phyloP scores from a whole-genome alignment of 2,888 invertebrate genomes.

The Nemapogon koenigi region DNA sequence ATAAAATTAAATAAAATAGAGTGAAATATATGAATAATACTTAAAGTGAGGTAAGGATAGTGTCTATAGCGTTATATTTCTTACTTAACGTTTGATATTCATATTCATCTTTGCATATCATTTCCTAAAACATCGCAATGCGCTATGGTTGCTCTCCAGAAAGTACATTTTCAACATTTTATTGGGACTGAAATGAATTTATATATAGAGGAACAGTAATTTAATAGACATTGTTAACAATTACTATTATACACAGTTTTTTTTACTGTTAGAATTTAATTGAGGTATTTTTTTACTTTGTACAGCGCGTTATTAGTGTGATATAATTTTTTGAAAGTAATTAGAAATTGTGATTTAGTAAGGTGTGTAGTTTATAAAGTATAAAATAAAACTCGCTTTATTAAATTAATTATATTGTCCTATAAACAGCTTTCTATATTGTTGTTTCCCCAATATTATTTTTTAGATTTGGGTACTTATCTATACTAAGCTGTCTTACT shows the following conservation, averaged over 20 bases:
- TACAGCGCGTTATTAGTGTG: slow-evolving; percentile 62
- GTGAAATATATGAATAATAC: too few relatives aligned
- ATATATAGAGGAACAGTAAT: slow-evolving; percentile 1
- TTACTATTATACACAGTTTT: too few relatives aligned
- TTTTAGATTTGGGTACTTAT: slow-evolving; percentile 59
- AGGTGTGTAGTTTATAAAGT: slow-evolving; percentile 51
- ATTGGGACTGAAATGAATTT: slow-evolving; percentile 7
- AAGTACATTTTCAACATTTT: slow-evolving; percentile 3
- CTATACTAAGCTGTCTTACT: slow-evolving; percentile 53
- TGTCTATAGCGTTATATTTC: too few relatives aligned
- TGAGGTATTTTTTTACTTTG: slow-evolving; percentile 59
- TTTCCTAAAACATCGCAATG: neutral
- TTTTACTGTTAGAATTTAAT: slow-evolving; percentile 46
- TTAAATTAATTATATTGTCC: slow-evolving; percentile 45
- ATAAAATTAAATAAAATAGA: too few relatives aligned
- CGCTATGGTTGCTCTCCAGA: neutral
- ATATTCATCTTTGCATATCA: slow-evolving; percentile 8
- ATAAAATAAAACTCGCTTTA: slow-evolving; percentile 47
- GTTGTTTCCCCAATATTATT: slow-evolving; percentile 43
- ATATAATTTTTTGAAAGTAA: slow-evolving; percentile 57
- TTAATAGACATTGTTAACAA: slow-evolving; percentile 14
- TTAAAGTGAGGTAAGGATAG: too few relatives aligned
- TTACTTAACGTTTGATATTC: too few relatives aligned
- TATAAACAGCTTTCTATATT: slow-evolving; percentile 40
- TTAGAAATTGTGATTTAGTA: slow-evolving; percentile 60